phyloP scores from a whole-genome alignment of 1,140 invertebrate species.

The Drosophila equinoxialis region DNA sequence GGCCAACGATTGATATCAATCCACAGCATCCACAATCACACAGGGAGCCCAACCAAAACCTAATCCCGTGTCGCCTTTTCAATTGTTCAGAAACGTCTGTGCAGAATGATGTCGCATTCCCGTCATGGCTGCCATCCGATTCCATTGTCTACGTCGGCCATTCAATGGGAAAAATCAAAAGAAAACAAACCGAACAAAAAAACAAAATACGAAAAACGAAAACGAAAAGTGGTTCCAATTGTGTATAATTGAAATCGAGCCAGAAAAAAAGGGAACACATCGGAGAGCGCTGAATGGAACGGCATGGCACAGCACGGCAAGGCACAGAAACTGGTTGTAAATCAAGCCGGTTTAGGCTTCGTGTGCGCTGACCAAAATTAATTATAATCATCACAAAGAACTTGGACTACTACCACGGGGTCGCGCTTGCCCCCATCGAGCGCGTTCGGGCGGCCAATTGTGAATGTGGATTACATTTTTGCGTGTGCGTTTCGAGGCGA shows the following conservation, averaged over 20 bases:
- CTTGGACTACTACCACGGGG: background rate
- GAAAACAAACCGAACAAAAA: no score
- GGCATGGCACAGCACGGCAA: slow-evolving; percentile 12
- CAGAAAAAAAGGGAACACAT: slow-evolving; percentile 29
- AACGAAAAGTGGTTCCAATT: slow-evolving; percentile 54
- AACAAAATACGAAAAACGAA: background rate
- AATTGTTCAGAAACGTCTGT: slow-evolving; percentile 39
- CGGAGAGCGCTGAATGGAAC: slow-evolving; percentile 10
- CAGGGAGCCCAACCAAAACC: background rate
- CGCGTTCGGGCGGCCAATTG: slow-evolving; percentile 53
- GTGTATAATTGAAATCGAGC: slow-evolving; percentile 59
- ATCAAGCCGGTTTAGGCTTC: slow-evolving; percentile 63
- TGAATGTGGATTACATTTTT: slow-evolving; percentile 69
- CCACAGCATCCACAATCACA: slow-evolving; percentile 1
- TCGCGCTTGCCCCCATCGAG: slow-evolving; percentile 24
- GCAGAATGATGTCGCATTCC: slow-evolving; percentile 49
- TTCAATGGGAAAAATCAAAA: background rate
- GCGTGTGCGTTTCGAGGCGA: slow-evolving; percentile 55
- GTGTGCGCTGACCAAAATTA: slow-evolving; percentile 51
- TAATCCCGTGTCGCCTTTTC: slow-evolving; percentile 3
- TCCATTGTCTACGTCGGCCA: slow-evolving; percentile 49
- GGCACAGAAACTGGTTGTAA: slow-evolving; percentile 50
- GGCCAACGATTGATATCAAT: slow-evolving; percentile 50
- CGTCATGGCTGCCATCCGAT: slow-evolving; percentile 33
- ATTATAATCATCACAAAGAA: slow-evolving; percentile 68